Evolutionary conservation across 2,888 invertebrate genomes (phyloP), one percentile per base, ranked within the genome.

Genomic region (Cenopis cana): DNA sequence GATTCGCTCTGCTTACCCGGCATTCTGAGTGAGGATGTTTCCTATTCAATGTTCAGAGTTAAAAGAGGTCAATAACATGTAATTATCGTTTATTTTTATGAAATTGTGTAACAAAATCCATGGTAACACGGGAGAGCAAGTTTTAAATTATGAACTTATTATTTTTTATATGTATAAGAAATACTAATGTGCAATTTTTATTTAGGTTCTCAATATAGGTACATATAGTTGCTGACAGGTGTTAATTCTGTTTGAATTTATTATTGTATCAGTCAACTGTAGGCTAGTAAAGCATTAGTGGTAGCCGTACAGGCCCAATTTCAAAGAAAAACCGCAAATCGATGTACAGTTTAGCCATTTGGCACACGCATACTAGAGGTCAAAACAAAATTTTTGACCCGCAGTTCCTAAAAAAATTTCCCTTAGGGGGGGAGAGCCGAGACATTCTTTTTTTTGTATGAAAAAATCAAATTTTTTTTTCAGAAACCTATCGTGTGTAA

Each of bases 171-270:
- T 11, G 9, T 56, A 24, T 69, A 56, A 38, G 65, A 54, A 60
- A 38, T 70, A 65, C 46, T 60, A 52, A 69, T 70, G 70, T 70
- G 70, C 70, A 70, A 70, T 70, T 70, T 70, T 69, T 55, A 49
- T 62, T 67, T 66, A 70, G 41, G 59, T 54, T 52, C 66, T 55
- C 70, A 66, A 46, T 62, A 69, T 36, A 41, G 10, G 50, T 69
- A 36, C 20, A n/a, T 69, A 60, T 46, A 66, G 60, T 70, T 66
- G 29, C 57, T 55, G 54, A 66, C 52, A 36, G 64, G 57, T 50
- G n/a, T n/a, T n/a, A n/a, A 50, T 17, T 41, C 14, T 59, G 57
- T 49, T 59, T 65, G 56, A 9, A 52, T 70, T 65, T 65, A 20
- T 65, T 54, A 65, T 68, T 18, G 29, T 66, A 66, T 60, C 70